Evolutionary conservation across 2,888 invertebrate species (phyloP).

Genomic region (Philaethria dido): DNA sequence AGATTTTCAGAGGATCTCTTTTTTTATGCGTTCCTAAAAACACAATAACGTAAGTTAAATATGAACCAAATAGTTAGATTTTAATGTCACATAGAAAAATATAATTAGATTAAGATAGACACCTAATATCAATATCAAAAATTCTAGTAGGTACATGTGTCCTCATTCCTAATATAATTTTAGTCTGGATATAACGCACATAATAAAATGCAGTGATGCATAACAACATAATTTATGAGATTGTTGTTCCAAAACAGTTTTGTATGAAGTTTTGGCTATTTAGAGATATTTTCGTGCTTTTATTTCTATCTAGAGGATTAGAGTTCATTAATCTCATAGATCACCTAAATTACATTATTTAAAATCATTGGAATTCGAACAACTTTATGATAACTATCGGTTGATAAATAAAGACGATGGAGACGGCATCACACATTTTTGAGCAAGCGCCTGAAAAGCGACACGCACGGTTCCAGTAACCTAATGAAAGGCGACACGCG

Average conservation of each 20-base stretch:
- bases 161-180: neutral
- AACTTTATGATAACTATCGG: conserved; percentile 49
- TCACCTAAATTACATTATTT: neutral
- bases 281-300: neutral
- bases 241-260: neutral
- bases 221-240: neutral
- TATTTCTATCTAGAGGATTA: neutral
- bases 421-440: conserved; percentile 59
- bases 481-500: conserved; percentile 54
- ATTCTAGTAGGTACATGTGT: neutral
- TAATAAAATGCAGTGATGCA: neutral
- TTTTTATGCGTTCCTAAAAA: too few relatives aligned
- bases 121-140: neutral
- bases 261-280: neutral
- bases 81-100: too few relatives aligned
- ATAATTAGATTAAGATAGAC: too few relatives aligned
- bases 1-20: too few relatives aligned
- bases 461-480: conserved; percentile 60
- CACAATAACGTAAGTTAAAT: too few relatives aligned
- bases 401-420: conserved; percentile 63
- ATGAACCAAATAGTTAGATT: too few relatives aligned
- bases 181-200: neutral
- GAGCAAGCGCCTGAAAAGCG: conserved; percentile 56
- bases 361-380: neutral
- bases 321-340: neutral